Conservation (phyloP, 2,888 invertebrate genomes). For the Lochmaea capreae region DNA sequence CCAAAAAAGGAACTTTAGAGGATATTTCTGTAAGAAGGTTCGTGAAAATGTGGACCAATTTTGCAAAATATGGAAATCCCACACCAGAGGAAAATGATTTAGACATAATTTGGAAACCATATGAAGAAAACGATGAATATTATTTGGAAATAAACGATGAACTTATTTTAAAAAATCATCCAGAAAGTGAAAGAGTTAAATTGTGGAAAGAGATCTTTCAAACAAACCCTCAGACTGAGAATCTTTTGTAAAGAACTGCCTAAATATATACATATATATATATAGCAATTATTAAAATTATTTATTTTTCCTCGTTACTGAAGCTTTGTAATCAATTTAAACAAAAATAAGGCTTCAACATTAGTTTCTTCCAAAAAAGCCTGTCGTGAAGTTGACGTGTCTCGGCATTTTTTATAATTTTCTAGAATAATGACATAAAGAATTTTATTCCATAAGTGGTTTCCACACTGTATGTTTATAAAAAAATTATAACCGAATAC, state of each 20-base stretch:
- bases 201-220: conserved; percentile 51
- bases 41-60: conserved; percentile 55
- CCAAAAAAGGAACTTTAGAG: conserved; percentile 42
- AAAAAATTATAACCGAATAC: no score
- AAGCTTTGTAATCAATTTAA: not conserved
- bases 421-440: no score
- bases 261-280: not conserved
- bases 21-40: conserved; percentile 47
- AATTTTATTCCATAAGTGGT: no score
- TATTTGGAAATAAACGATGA: conserved; percentile 55
- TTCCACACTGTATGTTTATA: no score
- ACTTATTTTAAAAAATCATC: conserved; percentile 46
- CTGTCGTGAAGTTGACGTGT: no score
- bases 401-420: no score
- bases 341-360: no score
- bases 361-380: no score
- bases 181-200: conserved; percentile 52
- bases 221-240: conserved; percentile 13
- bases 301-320: not conserved
- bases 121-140: conserved; percentile 46
- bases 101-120: conserved; percentile 51
- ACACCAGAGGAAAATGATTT: conserved; percentile 44
- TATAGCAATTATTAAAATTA: no score
- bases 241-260: conserved; percentile 5
- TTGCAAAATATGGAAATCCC: conserved; percentile 53